Conservation (phyloP, 2,797 vertebrate species). For the Percopsis omiscomaycus region DNA sequence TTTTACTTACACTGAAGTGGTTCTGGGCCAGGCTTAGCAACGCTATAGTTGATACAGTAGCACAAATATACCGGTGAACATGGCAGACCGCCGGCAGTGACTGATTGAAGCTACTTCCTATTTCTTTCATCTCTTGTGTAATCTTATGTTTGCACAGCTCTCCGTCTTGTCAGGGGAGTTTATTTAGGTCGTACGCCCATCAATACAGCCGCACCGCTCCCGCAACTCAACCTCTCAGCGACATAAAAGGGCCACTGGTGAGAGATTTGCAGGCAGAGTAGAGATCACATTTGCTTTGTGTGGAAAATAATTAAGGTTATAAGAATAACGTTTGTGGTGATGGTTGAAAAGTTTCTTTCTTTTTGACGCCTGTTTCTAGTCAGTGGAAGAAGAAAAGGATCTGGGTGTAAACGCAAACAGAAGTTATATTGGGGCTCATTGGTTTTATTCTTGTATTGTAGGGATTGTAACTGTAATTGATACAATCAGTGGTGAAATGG, state of each 20-base stretch:
- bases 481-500: too few relatives aligned
- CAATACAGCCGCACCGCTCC: conserved; percentile 58
- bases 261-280: conserved; percentile 65
- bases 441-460: too few relatives aligned
- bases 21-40: background rate
- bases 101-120: conserved; percentile 55
- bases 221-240: conserved; percentile 50
- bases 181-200: conserved; percentile 75
- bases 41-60: background rate
- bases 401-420: too few relatives aligned
- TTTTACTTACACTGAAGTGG: background rate
- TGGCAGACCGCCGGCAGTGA: conserved; percentile 37
- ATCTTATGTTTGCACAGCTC: conserved; percentile 82
- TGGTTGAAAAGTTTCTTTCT: too few relatives aligned
- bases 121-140: conserved; percentile 77
- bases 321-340: background rate
- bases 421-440: too few relatives aligned
- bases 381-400: too few relatives aligned
- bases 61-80: too few relatives aligned
- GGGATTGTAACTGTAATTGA: too few relatives aligned
- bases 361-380: too few relatives aligned
- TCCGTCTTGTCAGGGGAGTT: conserved; percentile 76
- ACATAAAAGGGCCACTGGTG: conserved; percentile 65
- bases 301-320: conserved; percentile 60
- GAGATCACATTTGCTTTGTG: conserved; percentile 46